Base-by-base conservation (phyloP, 2,113 vertebrate genomes). In the Pollachius pollachius region DNA sequence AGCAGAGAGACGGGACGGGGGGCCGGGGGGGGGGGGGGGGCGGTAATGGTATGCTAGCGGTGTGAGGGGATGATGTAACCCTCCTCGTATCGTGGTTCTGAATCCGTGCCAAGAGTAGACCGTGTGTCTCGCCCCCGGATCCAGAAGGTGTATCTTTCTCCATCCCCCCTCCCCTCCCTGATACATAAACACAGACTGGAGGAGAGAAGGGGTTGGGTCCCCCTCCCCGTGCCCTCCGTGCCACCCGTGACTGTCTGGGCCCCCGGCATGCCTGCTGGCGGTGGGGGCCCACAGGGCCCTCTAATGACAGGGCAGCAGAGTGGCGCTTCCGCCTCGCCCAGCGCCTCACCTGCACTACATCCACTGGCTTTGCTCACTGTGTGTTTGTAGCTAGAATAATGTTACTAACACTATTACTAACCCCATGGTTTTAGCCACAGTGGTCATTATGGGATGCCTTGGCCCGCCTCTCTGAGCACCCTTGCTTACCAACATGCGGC, bases 391-490 rank as follows among this genome's bases (percentile, higher is more conserved):
- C 80, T 81, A 84, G 74, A 84, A 86, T 86, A 86, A 79, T 82
- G 84, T 76, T 57, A 70, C 84, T 84, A 84, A 86, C 88, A 86
- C 84, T 87, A 71, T 89, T 85, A 88, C 85, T 84, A 88, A 87
- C 87, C 71, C 79, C 64, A 74, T 85, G 87, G 87, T 87, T 90
- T 90, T 89, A 86, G 85, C 75, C 79, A 89, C 78, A 27, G 79
- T 83, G 74, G 79, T 82, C 77, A 89, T 88, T 87, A 88, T 89
- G 87, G 83, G 86, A 89, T 79, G 83, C 82, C 85, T 87, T 85
- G 74, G 81, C 77, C 63, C 84, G 83, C 84, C 84, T 77, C 69
- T 89, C 86, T 78, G 80, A 87, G 78, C 83, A 69, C 83, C 71
- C 84, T 88, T 85, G 85, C 87, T 81, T 34, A 87, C 79, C 79